These are phyloP conservation scores for Eristalis arbustorum DNA, from an alignment of 2,888 invertebrate species.

Conservation along the genomic window DNA sequence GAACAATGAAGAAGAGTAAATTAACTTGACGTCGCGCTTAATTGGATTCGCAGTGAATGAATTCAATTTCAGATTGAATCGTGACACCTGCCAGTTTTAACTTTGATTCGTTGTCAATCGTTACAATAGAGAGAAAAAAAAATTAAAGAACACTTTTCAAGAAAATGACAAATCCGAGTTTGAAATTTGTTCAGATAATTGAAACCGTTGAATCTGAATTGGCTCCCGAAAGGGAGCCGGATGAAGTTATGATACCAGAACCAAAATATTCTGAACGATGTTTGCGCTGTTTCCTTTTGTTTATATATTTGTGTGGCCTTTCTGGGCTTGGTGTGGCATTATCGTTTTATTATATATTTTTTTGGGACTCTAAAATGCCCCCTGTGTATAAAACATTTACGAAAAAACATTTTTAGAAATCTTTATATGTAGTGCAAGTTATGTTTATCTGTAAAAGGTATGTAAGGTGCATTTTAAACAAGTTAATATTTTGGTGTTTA, in stretches of 20 bases:
- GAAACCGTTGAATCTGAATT: conserved; percentile 54
- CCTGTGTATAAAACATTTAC: conserved; percentile 77
- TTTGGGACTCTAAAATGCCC: conserved; percentile 80
- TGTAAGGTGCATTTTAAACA: no score
- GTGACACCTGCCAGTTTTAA: conserved; percentile 62
- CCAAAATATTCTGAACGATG: conserved; percentile 76
- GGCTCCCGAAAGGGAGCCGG: conserved; percentile 2
- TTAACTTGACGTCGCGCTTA: conserved; percentile 35
- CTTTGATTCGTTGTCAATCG: conserved; percentile 60
- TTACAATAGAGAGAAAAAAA: neutral
- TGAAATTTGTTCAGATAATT: conserved; percentile 58
- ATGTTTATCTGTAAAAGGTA: neutral
- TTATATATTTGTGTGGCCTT: conserved; percentile 77
- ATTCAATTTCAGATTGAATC: conserved; percentile 64
- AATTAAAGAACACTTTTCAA: neutral
- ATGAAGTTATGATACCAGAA: conserved; percentile 38
- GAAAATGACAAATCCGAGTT: conserved; percentile 42
- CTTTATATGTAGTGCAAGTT: neutral
- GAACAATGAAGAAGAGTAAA: conserved; percentile 11
- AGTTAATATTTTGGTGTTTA: no score
- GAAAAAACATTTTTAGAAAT: conserved; percentile 72
- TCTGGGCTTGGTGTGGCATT: conserved; percentile 78
- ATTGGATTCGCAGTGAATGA: conserved; percentile 66
- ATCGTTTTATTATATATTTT: conserved; percentile 78
- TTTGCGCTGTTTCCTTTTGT: conserved; percentile 76